Base-by-base conservation (phyloP, 2,888 invertebrate species). In the Noctua comes region DNA sequence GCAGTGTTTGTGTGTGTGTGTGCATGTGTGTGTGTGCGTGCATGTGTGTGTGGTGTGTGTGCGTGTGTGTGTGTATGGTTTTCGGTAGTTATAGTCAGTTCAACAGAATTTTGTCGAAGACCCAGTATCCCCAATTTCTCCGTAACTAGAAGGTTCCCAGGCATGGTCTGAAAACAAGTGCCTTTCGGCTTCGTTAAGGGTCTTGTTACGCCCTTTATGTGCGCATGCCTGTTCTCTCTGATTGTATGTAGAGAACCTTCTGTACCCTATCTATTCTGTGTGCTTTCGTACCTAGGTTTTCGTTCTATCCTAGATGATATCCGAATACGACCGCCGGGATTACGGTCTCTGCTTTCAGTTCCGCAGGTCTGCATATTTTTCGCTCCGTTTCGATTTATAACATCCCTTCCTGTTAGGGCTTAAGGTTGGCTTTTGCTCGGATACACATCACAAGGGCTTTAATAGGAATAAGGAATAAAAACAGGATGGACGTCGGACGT, bases 301-400 rank as follows among this genome's bases (percentile, higher is more conserved):
- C 66, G 57, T 77, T 83, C 70, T 54, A 43, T 75, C 69, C 79
- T 79, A 77, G 76, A 74, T 75, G 64, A 82, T 78, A 72, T 79
- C 69, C 68, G 80, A 88, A 86, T 87, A 86, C 82, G 77, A 77
- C 82, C 74, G 21, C 46, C 62, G 83, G 78, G 77, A 88, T 86
- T 89, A 88, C 84, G 73, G 76, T 78, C 64, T 82, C 75, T 86
- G 83, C 88, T 88, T 83, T 86, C 81, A 78, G 80, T 84, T 84
- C 43, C 79, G 78, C 88, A 73, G 87, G 84, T 86, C 85, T 83
- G 90, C 89, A 88, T 83, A 88, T 88, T 91, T 89, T 87, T 77
- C 78, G 85, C 85, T 84, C 68, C 84, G 51, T 66, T 84, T 81
- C 77, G 80, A 88, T 88, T 90, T 90, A 88, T 86, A 80, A 88